Evolutionary conservation across 2,113 vertebrate species (phyloP).

Genomic region (Epinephelus moara): DNA sequence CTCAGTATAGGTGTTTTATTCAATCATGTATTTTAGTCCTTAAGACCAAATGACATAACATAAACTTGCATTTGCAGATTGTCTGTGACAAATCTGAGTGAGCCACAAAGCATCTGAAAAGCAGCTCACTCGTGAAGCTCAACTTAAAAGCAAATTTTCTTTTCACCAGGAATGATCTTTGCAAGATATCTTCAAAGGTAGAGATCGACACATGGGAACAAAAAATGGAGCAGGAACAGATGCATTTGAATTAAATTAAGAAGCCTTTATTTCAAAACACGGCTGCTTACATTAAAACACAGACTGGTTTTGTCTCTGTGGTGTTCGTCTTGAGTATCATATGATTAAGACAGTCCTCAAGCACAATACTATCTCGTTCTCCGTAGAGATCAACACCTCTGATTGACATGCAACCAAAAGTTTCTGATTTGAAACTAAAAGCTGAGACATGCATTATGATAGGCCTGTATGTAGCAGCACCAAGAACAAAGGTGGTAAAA

Average conservation of each 20-base stretch:
- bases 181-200: too few relatives aligned
- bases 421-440: not conserved
- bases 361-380: too few relatives aligned
- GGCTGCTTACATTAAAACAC: too few relatives aligned
- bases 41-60: not conserved
- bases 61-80: not conserved
- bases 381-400: not conserved
- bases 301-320: too few relatives aligned
- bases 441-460: not conserved
- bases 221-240: too few relatives aligned
- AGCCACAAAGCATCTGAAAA: conserved; percentile 2
- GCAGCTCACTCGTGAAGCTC: not conserved
- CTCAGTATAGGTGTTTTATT: not conserved
- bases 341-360: too few relatives aligned
- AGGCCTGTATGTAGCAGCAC: not conserved
- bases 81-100: not conserved
- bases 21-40: not conserved
- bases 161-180: too few relatives aligned
- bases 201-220: too few relatives aligned
- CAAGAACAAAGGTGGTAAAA: not conserved
- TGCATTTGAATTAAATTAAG: too few relatives aligned
- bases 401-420: not conserved
- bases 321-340: too few relatives aligned
- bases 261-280: too few relatives aligned
- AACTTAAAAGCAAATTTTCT: not conserved